A percentile compares a stretch with the other conserved stretches of the same genome.
These are phyloP conservation scores for Anastatus disparis DNA, from an alignment of 1,140 invertebrate genomes.

Conservation along the genomic window DNA sequence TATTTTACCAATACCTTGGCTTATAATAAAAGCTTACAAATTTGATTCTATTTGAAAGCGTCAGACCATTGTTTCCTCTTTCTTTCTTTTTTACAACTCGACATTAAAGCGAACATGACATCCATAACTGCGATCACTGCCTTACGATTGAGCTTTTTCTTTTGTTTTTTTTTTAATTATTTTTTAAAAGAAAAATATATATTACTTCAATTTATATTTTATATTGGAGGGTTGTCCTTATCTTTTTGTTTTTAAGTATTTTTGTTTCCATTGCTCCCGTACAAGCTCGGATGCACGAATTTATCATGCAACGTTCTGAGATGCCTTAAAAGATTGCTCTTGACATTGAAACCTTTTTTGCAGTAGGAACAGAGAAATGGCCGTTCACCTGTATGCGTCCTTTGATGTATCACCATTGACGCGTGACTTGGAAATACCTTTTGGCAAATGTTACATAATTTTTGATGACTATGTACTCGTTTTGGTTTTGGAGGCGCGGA, in stretches of 20 bases:
- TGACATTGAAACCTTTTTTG: slow-evolving; percentile 82
- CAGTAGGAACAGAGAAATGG: slow-evolving; percentile 79
- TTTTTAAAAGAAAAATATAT: slow-evolving; percentile 39
- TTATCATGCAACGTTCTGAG: slow-evolving; percentile 78
- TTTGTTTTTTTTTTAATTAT: slow-evolving; percentile 9
- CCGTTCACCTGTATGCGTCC: slow-evolving; percentile 77
- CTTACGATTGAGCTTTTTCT: slow-evolving; percentile 49
- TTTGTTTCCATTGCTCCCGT: slow-evolving; percentile 63
- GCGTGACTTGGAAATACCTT: slow-evolving; percentile 82
- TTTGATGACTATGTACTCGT: slow-evolving; percentile 72
- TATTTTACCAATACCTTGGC: slow-evolving; percentile 35
- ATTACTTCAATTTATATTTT: slow-evolving; percentile 31
- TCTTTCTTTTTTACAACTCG: slow-evolving; percentile 10
- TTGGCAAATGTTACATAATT: slow-evolving; percentile 76
- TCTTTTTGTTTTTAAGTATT: no score
- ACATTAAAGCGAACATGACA: slow-evolving; percentile 8
- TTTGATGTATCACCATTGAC: slow-evolving; percentile 79
- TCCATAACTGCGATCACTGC: slow-evolving; percentile 31
- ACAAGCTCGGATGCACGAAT: slow-evolving; percentile 70
- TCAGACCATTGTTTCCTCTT: slow-evolving; percentile 23
- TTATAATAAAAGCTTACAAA: slow-evolving; percentile 40
- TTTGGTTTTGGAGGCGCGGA: slow-evolving; percentile 72
- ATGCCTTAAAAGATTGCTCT: slow-evolving; percentile 79
- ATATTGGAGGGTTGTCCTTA: background rate
- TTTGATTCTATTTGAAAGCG: slow-evolving; percentile 42